Base-by-base conservation (phyloP, 1,140 invertebrate genomes). In the Rhyzopertha dominica region DNA sequence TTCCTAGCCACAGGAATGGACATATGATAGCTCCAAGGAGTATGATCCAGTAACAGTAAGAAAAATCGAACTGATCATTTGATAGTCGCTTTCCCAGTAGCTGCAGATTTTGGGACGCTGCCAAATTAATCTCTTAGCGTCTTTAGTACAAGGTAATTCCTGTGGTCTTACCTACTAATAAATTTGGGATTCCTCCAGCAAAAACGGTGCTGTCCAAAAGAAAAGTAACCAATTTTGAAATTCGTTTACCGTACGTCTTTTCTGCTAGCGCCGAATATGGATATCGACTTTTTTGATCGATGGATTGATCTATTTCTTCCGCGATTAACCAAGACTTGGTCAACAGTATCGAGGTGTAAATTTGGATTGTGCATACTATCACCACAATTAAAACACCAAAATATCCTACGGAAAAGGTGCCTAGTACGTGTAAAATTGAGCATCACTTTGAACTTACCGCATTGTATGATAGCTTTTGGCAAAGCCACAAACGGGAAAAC, bases 1-100 rank as follows among this genome's bases (percentile, higher is more conserved):
- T 87, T 30, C 84, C 84, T n/a, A 87, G 68, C 85, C 85, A 87
- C 76, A 87, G 80, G 28, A 87, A 64, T 1, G 85, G 85, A 52
- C 83, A 85, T 5, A 87, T 67, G 34, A 82, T 54, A 2, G 82
- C 36, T 0, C 81, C 84, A 5, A 87, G 69, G 5, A 86, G 55
- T 2, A 87, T 61, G 53, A 87, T 74, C 84, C 84, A 87, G 46
- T 84, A 80, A 54, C 85, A 87, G 53, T 81, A 87, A 0, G 84
- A 83, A 13, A 87, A 64, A 53, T 79, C 70, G 41, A 84, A 76
- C 23, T 67, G 58, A 3, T 76, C 69, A 1, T 72, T 69, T 0
- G 75, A 75, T 42, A 84, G 71, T 66, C 82, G 81, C 38, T 78
- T 58, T 16, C 82, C 84, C 16, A 88, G 77, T 4, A 85, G 62